Evolutionary conservation across 1,140 invertebrate genomes (phyloP), one percentile per base, ranked within the genome.

Genomic region (Drosophila hydei): DNA sequence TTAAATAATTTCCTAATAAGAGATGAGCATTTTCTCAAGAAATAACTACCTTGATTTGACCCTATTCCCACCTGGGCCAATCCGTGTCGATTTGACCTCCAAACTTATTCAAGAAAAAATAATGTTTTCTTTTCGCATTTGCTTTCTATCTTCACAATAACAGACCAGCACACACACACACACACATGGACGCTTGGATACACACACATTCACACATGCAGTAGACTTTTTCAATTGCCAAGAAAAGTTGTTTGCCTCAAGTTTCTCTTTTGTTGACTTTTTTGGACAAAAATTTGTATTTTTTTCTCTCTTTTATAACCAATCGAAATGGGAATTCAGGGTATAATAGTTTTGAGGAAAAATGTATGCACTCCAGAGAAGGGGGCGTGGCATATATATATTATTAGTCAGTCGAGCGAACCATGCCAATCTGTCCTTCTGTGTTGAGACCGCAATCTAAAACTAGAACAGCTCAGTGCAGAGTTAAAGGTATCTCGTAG

Each of bases 211-310:
- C 9, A 12, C 7, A 59, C 9, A 21, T 71, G 58, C 51, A 80
- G 62, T 30, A 72, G 77, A 51, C 54, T 62, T 77, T 80, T 85
- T 87, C 81, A 85, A 87, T 85, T 85, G 81, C 69, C 81, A 88
- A 77, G 70, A 77, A 77, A 85, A 88, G 58, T 80, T 85, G 81
- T 74, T 88, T 77, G 70, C 70, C 55, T 65, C 58, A 87, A 85
- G 80, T 80, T 85, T 55, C 48, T 50, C 68, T 70, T 54, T 65
- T 73, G 65, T 65, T 69, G 74, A 77, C 64, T 75, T 77, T 61
- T 77, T 81, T 81, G 59, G 42, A 77, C 58, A 65, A 84, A 74
- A 77, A 68, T 65, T 11, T 55, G 33, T 48, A 23, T n/a, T 14
- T 42, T 42, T 50, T n/a, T 40, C 40, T 63, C 18, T 72, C 40